Evolutionary conservation across 2,797 vertebrate species (phyloP), one percentile per base, ranked within the genome.

Genomic region (Alosa sapidissima): DNA sequence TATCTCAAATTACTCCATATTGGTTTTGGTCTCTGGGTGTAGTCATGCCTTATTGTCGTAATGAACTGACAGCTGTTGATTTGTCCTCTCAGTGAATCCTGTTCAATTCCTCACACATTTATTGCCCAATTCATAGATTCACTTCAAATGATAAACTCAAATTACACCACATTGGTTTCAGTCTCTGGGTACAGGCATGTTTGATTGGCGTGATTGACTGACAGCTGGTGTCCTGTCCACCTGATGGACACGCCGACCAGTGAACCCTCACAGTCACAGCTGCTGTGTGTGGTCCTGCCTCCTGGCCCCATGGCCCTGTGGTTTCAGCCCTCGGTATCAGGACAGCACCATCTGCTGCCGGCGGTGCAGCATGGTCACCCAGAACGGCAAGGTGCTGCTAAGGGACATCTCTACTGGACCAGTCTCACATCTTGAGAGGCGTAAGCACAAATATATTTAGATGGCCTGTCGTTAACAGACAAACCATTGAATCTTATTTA

Each of bases 311-410:
- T 45, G 33, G 68, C 33, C 33, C n/a, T 24, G 58, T 75, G 68
- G 36, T 19, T 41, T 36, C 13, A 13, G 21, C 41, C 24, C 58
- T 87, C 2, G 4, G 48, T 47, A 81, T 84, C 81, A 58, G 87
- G 75, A 82, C 82, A 83, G 45, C 81, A 19, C 87, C 87, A 85
- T 84, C 86, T 88, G 83, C 75, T 88, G 88, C 81, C 11, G 8
- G 65, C 19, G 36, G 36, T 75, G 68, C 36, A 36, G 68, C 28
- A 45, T 75, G 68, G 33, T 60, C 58, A 60, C n/a, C 58, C n/a
- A 60, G 58, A 21, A 24, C n/a, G 21, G 58, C 8, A 9, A n/a
- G 6, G 8, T 62, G 21, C 58, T 8, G n/a, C 58, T 24, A 7
- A 62, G 58, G n/a, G n/a, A 24, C 58, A 60, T 3, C 21, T 24